These are phyloP conservation scores for Trichoplusia ni DNA, from an alignment of 1,140 invertebrate genomes.

Conservation along the genomic window DNA sequence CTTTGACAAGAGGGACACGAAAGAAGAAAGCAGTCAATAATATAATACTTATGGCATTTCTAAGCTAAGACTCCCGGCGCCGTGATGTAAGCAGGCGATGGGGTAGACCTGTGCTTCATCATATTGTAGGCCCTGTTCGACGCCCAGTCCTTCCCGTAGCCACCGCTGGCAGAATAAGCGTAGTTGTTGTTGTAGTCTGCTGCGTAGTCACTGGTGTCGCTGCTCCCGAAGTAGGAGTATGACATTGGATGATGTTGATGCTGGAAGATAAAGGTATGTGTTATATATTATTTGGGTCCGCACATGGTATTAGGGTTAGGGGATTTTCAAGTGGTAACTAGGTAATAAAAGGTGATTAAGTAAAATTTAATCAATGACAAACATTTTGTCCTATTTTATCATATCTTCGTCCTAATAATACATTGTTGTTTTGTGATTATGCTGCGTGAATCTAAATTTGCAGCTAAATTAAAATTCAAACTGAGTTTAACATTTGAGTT, in stretches of 20 bases:
- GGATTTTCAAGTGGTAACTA: too few relatives aligned
- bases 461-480: too few relatives aligned
- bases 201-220: slow-evolving; percentile 65
- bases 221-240: slow-evolving; percentile 69
- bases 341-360: too few relatives aligned
- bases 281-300: not conserved
- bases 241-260: slow-evolving; percentile 66
- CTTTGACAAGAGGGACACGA: too few relatives aligned
- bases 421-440: too few relatives aligned
- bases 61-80: slow-evolving; percentile 55
- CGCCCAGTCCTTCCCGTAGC: slow-evolving; percentile 76
- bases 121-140: slow-evolving; percentile 71
- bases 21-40: too few relatives aligned
- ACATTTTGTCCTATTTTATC: too few relatives aligned
- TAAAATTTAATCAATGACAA: too few relatives aligned
- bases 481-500: too few relatives aligned
- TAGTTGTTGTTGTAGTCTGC: slow-evolving; percentile 66
- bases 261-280: slow-evolving; percentile 47
- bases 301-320: too few relatives aligned
- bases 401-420: too few relatives aligned
- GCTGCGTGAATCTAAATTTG: too few relatives aligned
- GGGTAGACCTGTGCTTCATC: slow-evolving; percentile 60
- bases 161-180: slow-evolving; percentile 59
- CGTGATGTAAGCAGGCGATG: slow-evolving; percentile 65
- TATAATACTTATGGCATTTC: slow-evolving; percentile 24